phyloP scores from a whole-genome alignment of 2,888 invertebrate species.

The Eucera pruinosa region DNA sequence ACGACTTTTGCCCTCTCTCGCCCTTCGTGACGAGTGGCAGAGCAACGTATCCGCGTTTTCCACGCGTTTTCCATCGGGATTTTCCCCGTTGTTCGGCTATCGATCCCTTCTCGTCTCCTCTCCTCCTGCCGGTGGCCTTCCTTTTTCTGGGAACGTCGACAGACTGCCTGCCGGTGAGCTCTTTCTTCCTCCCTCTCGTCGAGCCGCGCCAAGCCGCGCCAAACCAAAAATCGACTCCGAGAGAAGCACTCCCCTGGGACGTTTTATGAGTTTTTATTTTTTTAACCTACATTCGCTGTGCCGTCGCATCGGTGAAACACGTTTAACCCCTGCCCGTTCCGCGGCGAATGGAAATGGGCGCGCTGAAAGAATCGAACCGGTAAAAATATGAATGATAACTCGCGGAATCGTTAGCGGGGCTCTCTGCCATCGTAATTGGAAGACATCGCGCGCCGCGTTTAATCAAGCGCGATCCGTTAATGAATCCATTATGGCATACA shows the following conservation, averaged over 20 bases:
- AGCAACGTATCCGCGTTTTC: slow-evolving; percentile 63
- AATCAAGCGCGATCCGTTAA: not conserved
- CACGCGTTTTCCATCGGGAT: slow-evolving; percentile 69
- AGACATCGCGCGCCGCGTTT: slow-evolving; percentile 8
- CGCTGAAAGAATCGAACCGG: not conserved
- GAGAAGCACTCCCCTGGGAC: slow-evolving; percentile 36
- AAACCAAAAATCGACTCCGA: slow-evolving; percentile 47
- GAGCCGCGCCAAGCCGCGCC: too few species aligned
- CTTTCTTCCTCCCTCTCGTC: not conserved
- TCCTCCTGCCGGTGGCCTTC: slow-evolving; percentile 33
- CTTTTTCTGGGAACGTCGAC: slow-evolving; percentile 51
- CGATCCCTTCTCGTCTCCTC: slow-evolving; percentile 70
- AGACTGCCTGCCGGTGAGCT: slow-evolving; percentile 39
- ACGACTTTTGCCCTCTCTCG: slow-evolving; percentile 60
- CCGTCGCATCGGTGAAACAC: slow-evolving; percentile 9
- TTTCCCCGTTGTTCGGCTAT: slow-evolving; percentile 77
- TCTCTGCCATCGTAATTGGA: not conserved
- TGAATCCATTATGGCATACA: slow-evolving; percentile 16
- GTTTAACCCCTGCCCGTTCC: slow-evolving; percentile 9
- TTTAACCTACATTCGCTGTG: slow-evolving; percentile 33
- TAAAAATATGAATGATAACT: not conserved
- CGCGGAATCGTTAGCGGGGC: not conserved
- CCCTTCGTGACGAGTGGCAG: slow-evolving; percentile 45
- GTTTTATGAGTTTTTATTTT: slow-evolving; percentile 49
- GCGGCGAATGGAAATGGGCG: slow-evolving; percentile 1